phyloP scores from a whole-genome alignment of 2,797 vertebrate genomes.

The Micromesistius poutassou region DNA sequence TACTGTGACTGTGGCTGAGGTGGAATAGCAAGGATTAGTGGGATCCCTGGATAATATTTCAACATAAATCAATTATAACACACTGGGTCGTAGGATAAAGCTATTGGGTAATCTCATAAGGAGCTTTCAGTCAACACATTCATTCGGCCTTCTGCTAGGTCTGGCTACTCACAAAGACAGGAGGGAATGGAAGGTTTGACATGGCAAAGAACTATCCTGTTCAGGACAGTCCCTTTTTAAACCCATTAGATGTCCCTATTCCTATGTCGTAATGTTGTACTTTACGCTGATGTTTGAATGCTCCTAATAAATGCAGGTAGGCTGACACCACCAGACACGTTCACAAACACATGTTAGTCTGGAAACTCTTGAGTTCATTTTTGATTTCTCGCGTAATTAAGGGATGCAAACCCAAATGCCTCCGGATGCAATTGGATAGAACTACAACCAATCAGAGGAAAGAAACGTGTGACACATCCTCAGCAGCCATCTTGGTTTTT shows the following conservation, averaged over 20 bases:
- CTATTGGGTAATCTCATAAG: constrained; percentile 73
- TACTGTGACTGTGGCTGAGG: constrained; percentile 40
- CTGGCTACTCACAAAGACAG: constrained; percentile 44
- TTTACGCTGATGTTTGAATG: not conserved
- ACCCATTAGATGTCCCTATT: not conserved
- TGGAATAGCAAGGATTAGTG: constrained; percentile 57
- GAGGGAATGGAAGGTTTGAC: constrained; percentile 37
- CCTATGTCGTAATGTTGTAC: not conserved
- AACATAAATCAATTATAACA: constrained; percentile 74
- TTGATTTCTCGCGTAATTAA: too few species aligned
- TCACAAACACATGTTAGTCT: too few species aligned
- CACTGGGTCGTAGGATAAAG: constrained; percentile 68
- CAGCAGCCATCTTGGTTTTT: too few species aligned
- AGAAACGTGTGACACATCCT: too few species aligned
- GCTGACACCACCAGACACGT: too few species aligned
- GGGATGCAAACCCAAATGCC: too few species aligned
- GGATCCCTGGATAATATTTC: constrained; percentile 62
- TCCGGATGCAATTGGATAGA: too few species aligned
- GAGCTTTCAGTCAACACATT: constrained; percentile 74
- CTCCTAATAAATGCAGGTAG: not conserved
- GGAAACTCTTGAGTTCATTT: too few species aligned
- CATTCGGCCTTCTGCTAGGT: constrained; percentile 66
- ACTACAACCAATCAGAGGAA: too few species aligned
- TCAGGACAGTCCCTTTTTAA: not conserved
- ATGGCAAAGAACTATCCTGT: constrained; percentile 30